Percentiles rank a stretch among this genome's conserved stretches.
phyloP scores from a whole-genome alignment of 2,888 invertebrate genomes.

The Willowsia nigromaculata region DNA sequence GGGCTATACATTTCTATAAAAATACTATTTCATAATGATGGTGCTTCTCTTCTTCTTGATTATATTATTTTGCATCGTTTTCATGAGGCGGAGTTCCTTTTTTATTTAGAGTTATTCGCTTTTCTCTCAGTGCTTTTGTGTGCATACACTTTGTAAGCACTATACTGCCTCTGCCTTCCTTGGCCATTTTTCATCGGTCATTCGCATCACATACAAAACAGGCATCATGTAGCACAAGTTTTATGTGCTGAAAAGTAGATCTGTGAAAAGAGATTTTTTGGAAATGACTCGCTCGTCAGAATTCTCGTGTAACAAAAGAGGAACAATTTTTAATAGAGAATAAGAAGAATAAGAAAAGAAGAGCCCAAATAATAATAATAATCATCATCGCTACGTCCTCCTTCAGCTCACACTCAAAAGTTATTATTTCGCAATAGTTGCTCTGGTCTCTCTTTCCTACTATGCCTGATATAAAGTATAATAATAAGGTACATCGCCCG shows the following conservation, averaged over 20 bases:
- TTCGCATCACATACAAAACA: conserved; percentile 51
- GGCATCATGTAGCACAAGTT: background rate
- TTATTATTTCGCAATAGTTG: background rate
- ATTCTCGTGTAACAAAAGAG: background rate
- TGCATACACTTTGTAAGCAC: background rate
- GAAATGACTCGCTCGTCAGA: background rate
- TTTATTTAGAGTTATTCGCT: background rate
- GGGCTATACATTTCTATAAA: background rate
- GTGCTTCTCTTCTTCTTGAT: conserved; percentile 45
- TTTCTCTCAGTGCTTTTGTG: background rate
- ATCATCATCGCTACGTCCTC: background rate
- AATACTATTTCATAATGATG: background rate
- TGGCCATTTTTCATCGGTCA: conserved; percentile 65
- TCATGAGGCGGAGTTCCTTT: conserved; percentile 45
- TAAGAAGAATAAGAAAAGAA: background rate
- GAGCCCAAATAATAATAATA: background rate
- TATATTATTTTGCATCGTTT: conserved; percentile 50
- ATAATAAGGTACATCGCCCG: background rate
- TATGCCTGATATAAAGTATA: background rate
- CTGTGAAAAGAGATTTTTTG: background rate
- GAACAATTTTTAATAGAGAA: background rate
- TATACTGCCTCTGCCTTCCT: background rate
- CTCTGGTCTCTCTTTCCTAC: background rate
- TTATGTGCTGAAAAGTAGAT: background rate
- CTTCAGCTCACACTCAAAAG: background rate